A percentile compares a stretch with the other conserved stretches of the same genome.
These are phyloP conservation scores for Ennomos fuscantarius DNA, from an alignment of 2,888 invertebrate species.

Conservation along the genomic window DNA sequence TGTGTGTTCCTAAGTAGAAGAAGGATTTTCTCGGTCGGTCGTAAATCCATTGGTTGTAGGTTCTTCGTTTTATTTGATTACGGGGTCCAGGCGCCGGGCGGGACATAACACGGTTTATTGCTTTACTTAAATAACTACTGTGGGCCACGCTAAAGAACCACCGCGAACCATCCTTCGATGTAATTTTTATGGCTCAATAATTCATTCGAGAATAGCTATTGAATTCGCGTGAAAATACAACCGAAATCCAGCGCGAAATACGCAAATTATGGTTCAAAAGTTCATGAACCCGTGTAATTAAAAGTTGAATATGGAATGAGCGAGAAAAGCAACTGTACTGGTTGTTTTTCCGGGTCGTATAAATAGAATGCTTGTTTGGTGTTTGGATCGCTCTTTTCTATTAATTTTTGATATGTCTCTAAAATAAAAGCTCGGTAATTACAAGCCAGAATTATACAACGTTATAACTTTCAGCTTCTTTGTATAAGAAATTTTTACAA, in stretches of 20 bases:
- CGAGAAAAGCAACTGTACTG: constrained; percentile 5
- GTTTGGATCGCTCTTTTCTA: too few species aligned
- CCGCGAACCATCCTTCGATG: constrained; percentile 39
- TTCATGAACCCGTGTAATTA: constrained; percentile 29
- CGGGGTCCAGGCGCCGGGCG: constrained; percentile 57
- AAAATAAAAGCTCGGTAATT: too few species aligned
- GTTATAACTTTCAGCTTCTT: too few species aligned
- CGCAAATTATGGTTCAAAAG: constrained; percentile 11
- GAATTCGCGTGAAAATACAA: constrained; percentile 32
- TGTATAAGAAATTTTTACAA: too few species aligned
- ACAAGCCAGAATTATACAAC: too few species aligned
- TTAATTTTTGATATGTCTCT: too few species aligned
- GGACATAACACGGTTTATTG: constrained; percentile 66
- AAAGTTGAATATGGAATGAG: constrained; percentile 33
- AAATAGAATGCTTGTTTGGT: constrained; percentile 26
- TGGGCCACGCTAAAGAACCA: constrained; percentile 36
- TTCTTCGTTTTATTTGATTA: constrained; percentile 71
- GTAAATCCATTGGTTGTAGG: constrained; percentile 66
- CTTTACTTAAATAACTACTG: constrained; percentile 63
- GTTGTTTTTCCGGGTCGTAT: constrained; percentile 21
- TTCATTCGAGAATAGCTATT: constrained; percentile 39
- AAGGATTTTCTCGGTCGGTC: constrained; percentile 55
- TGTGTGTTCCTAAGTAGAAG: constrained; percentile 42
- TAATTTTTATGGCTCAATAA: constrained; percentile 47
- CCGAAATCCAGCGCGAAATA: constrained; percentile 4